Conservation (phyloP, 1,140 invertebrate genomes). For the Bombus pyrosoma region DNA sequence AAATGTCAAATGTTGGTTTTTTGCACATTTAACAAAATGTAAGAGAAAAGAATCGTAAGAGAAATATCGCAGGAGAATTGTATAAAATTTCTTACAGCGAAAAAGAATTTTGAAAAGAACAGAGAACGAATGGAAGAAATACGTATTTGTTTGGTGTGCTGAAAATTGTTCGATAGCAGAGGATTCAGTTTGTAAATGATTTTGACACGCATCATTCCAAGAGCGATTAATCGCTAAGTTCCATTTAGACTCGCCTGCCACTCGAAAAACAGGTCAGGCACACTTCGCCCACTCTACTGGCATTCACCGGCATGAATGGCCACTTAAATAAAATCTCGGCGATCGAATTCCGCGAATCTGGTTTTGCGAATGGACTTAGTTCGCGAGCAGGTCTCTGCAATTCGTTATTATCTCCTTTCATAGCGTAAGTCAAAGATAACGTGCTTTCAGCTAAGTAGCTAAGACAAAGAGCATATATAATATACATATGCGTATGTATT, state of each 20-base stretch:
- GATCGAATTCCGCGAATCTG: constrained; percentile 42
- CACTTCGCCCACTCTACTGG: constrained; percentile 36
- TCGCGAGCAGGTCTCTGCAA: too few relatives aligned
- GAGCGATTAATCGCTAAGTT: constrained; percentile 21
- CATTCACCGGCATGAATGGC: constrained; percentile 38
- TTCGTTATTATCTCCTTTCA: constrained; percentile 22
- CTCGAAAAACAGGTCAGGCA: constrained; percentile 57
- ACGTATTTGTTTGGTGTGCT: background rate
- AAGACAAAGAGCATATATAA: background rate
- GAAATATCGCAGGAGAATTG: background rate
- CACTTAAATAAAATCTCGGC: constrained; percentile 41
- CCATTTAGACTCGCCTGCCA: constrained; percentile 3
- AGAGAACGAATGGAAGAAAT: background rate
- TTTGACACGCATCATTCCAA: background rate
- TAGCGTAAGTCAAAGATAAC: constrained; percentile 8
- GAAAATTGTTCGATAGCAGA: background rate
- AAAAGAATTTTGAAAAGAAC: background rate
- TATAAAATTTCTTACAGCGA: background rate
- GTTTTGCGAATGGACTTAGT: background rate
- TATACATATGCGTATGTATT: background rate
- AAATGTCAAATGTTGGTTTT: background rate
- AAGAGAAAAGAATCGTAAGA: background rate
- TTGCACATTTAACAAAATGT: background rate
- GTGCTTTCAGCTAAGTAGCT: background rate
- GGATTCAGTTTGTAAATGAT: background rate